Base-by-base conservation (phyloP, 2,888 invertebrate genomes). In the Macrophya annulata region DNA sequence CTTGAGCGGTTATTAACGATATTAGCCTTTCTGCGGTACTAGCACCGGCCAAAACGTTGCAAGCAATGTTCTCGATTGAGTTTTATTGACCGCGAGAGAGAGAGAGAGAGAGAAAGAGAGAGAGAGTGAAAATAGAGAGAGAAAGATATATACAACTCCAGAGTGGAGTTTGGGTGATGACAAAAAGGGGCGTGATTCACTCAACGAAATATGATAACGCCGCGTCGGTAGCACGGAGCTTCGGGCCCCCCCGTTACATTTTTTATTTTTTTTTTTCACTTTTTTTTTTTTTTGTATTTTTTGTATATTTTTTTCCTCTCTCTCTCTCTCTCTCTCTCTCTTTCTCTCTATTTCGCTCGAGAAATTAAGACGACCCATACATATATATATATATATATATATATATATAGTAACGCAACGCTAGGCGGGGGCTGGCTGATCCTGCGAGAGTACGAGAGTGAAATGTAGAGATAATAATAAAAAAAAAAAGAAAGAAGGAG, bases 181-280 rank as follows among this genome's bases (percentile, higher is more conserved):
- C 81, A 81, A 81, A 81, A 51, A 37, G 81, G 77, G 81, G 81
- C 81, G 81, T 81, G 81, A 81, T 81, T 81, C 81, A 81, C 81
- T 81, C 81, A 81, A 25, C 81, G 81, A 81, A 81, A 81, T 81
- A 81, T 81, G 81, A 81, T 81, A 81, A 81, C 81, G 59, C 31
- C 51, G 77, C 48, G 71, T 82, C 65, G 82, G 77, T 40, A 85
- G 79, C 72, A 84, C 85, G 83, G 72, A 68, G 84, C 85, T 77
- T 85, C 85, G 71, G 79, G 85, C 77, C 84, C n/a, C n/a, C 65
- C 71, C 85, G 62, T 85, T 77, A 79, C 71, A 15, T 17, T 55
- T 77, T 31, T 77, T 55, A 25, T 77, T 62, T 43, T 62, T 25
- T 10, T 62, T 81, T 37, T 15, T 3, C 17, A 21, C 37, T 55